Percentiles rank a stretch among this genome's conserved stretches.
phyloP scores from a whole-genome alignment of 2,888 invertebrate genomes.

The Blomia tropicalis region DNA sequence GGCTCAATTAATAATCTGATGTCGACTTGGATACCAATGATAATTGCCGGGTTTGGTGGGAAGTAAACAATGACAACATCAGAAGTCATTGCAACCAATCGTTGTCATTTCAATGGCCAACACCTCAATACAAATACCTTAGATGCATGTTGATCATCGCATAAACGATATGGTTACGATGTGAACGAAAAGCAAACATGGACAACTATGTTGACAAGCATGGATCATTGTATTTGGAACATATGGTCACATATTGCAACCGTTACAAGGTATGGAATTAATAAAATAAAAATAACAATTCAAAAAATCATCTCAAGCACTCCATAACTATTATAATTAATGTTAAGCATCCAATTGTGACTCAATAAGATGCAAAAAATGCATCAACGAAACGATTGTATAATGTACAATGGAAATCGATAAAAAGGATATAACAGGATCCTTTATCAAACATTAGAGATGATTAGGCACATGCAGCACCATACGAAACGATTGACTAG shows the following conservation, averaged over 20 bases:
- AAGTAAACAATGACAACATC: not conserved
- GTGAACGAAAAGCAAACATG: too few species aligned
- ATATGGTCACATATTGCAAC: not conserved
- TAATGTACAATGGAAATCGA: too few species aligned
- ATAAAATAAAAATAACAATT: not conserved
- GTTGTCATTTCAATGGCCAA: not conserved
- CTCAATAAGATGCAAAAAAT: too few species aligned
- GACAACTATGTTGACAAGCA: too few species aligned
- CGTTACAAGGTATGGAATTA: not conserved
- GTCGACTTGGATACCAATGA: not conserved
- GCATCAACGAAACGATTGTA: too few species aligned
- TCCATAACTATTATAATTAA: too few species aligned
- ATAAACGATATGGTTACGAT: too few species aligned
- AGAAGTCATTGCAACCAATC: slow-evolving; percentile 1
- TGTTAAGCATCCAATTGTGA: too few species aligned
- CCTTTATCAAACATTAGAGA: not conserved
- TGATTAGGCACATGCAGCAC: not conserved
- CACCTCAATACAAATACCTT: not conserved
- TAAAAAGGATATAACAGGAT: too few species aligned
- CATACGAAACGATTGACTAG: not conserved
- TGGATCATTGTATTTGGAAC: too few species aligned
- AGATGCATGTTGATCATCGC: too few species aligned
- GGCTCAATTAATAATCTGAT: not conserved
- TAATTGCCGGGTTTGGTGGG: not conserved
- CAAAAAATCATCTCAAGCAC: too few species aligned